A percentile compares a stretch with the other conserved stretches of the same genome.
These are phyloP conservation scores for Sparidentex hasta DNA, from an alignment of 2,797 vertebrate genomes.

Conservation along the genomic window DNA sequence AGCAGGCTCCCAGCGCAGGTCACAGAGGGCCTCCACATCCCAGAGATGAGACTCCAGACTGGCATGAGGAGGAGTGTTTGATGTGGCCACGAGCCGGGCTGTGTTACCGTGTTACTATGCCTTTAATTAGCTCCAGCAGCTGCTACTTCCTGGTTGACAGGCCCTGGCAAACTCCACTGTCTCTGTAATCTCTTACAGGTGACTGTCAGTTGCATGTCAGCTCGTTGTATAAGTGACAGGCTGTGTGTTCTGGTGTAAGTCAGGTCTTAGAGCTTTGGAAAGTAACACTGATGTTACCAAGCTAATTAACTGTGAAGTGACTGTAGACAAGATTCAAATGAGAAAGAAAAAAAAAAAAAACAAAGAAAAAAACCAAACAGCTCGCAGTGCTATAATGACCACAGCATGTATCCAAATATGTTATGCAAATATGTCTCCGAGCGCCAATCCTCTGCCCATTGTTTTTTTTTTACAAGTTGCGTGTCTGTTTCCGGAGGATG, in stretches of 20 bases:
- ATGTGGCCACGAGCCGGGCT: constrained; percentile 81
- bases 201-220: constrained; percentile 74
- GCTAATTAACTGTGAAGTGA: constrained; percentile 74
- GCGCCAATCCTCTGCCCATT: constrained; percentile 76
- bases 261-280: constrained; percentile 71
- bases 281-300: constrained; percentile 56
- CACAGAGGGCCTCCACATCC: constrained; percentile 77
- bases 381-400: constrained; percentile 77
- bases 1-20: constrained; percentile 82
- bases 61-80: constrained; percentile 86
- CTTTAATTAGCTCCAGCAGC: constrained; percentile 92
- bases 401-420: constrained; percentile 85
- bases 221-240: constrained; percentile 30
- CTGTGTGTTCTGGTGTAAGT: constrained; percentile 70
- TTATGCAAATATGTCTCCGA: constrained; percentile 85
- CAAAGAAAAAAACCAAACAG: too few relatives aligned
- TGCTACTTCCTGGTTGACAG: constrained; percentile 87
- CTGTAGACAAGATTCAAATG: constrained; percentile 67
- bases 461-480: constrained; percentile 70
- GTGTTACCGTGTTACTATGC: constrained; percentile 88
- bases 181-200: constrained; percentile 86
- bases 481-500: constrained; percentile 69
- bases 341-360: constrained; percentile 33
- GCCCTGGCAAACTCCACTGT: constrained; percentile 80
- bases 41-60: constrained; percentile 84